Base-by-base conservation (phyloP, 2,888 invertebrate genomes). In the Folsomia candida region DNA sequence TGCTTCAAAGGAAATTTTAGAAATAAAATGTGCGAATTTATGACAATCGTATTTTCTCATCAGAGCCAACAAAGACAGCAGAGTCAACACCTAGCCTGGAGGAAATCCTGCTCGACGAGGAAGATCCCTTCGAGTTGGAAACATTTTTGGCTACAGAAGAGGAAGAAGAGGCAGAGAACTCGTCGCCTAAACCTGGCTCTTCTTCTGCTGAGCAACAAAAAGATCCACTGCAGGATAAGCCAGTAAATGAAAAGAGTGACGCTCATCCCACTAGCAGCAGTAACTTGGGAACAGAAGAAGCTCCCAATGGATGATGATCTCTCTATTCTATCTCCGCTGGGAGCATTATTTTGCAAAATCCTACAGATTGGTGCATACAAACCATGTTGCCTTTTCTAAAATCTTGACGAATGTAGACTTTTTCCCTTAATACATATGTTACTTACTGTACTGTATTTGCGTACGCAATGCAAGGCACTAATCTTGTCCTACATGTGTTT, bases 111-210 rank as follows among this genome's bases (percentile, higher is more conserved):
- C 81, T 90, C 65, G 81, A 83, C 68, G 81, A 83, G 68, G n/a
- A n/a, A n/a, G 87, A 89, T 81, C 83, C 85, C n/a, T 84, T 86
- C 71, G 88, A 86, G 70, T 84, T 89, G 68, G 87, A 89, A 80
- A 85, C 88, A 76, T 89, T 90, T 83, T 84, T 89, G 1, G 74
- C 78, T 6, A 71, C 72, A 11, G 70, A 69, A 71, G 24, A 60
- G 47, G 29, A 47, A 14, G 24, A 51, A 18, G 62, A 54, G n/a
- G 62, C n/a, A n/a, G n/a, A n/a, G n/a, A n/a, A 58, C 9, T 11
- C 24, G 9, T n/a, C 14, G 9, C 25, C n/a, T n/a, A n/a, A n/a
- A n/a, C n/a, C n/a, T n/a, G n/a, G n/a, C n/a, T n/a, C n/a, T n/a
- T n/a, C n/a, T n/a, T n/a, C n/a, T 14, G 25, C 58, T 54, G 54